Evolutionary conservation across 2,888 invertebrate species (phyloP).

Genomic region (Phengaris arion): DNA sequence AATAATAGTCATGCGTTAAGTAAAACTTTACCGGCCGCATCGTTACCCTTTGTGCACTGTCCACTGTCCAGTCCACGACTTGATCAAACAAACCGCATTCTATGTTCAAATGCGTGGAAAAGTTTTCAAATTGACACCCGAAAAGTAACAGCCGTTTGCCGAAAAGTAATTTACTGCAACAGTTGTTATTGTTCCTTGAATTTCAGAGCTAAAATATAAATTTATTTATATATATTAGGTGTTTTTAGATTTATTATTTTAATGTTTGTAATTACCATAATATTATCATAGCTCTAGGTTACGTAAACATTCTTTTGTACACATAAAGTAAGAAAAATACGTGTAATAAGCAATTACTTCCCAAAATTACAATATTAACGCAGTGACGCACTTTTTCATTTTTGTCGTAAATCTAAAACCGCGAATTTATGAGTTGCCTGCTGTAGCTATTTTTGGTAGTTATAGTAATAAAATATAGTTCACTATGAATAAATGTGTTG

Average conservation of each 20-base stretch:
- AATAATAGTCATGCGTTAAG: constrained; percentile 57
- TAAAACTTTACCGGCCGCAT: constrained; percentile 55
- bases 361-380: neutral
- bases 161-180: neutral
- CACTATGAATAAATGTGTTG: constrained; percentile 26
- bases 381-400: neutral
- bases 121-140: neutral
- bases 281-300: neutral
- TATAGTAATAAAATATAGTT: neutral
- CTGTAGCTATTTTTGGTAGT: too few relatives aligned
- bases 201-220: neutral
- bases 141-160: neutral
- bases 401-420: neutral
- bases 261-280: neutral
- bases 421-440: neutral
- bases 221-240: neutral
- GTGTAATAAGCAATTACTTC: neutral
- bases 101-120: constrained; percentile 43
- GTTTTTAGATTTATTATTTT: neutral
- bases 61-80: constrained; percentile 40
- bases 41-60: constrained; percentile 49
- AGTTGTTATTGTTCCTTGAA: neutral
- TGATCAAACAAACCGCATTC: constrained; percentile 29
- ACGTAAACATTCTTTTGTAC: neutral
- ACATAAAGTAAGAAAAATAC: neutral